A percentile compares a stretch with the other conserved stretches of the same genome.
Evolutionary conservation across 2,113 vertebrate species (phyloP).

Genomic region (Hydropotes inermis): DNA sequence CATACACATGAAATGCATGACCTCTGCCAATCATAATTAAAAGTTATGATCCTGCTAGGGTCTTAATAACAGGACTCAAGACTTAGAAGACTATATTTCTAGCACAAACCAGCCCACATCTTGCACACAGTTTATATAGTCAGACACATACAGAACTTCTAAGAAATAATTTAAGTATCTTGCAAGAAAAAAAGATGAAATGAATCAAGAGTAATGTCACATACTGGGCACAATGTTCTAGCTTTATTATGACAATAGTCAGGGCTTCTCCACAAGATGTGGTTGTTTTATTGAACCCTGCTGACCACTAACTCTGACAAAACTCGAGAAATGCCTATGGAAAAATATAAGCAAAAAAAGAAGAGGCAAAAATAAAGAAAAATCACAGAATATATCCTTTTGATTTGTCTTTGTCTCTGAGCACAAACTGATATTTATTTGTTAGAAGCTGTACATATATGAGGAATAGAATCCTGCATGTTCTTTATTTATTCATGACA

Average conservation of each 20-base stretch:
- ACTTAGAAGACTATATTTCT: not conserved
- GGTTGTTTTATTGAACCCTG: not conserved
- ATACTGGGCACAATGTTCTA: not conserved
- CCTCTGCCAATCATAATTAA: not conserved
- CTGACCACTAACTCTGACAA: constrained; percentile 37
- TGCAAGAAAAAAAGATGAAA: not conserved
- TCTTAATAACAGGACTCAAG: not conserved
- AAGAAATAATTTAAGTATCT: constrained; percentile 15
- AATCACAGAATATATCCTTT: not conserved
- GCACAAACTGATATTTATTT: not conserved
- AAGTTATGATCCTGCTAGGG: not conserved
- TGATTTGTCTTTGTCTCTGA: not conserved
- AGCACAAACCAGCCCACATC: not conserved
- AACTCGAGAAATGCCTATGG: not conserved
- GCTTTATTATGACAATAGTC: constrained; percentile 33
- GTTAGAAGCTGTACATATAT: not conserved
- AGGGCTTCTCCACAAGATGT: constrained; percentile 27
- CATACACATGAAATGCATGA: not conserved
- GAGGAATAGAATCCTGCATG: not conserved
- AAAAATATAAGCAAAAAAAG: not conserved
- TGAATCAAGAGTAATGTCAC: constrained; percentile 24
- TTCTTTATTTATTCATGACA: not conserved
- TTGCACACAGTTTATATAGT: not conserved
- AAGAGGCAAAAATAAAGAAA: not conserved
- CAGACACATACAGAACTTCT: not conserved